Evolutionary conservation across 2,888 invertebrate species (phyloP), one percentile per base, ranked within the genome.

Genomic region (Eucera pruinosa): DNA sequence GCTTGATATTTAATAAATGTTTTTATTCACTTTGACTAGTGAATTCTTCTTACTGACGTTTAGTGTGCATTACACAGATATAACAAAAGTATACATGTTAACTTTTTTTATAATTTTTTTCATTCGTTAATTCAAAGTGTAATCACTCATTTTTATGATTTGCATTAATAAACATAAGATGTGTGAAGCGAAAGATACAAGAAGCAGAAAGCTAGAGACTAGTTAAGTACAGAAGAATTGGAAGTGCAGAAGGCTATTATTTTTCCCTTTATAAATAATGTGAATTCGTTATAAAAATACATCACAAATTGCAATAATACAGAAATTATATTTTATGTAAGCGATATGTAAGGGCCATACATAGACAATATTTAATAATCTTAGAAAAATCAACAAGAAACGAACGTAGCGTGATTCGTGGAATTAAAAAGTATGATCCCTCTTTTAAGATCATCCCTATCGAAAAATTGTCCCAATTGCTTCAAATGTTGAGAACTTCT

Each of bases 61-160:
- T 57, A 71, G 77, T 78, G 75, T 85, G 76, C 68, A 83, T 82
- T 80, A 78, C 78, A 79, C 64, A 55, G 71, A 80, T 69, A 65
- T 78, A 77, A 88, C 75, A 81, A 66, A 86, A 75, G 62, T 52
- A 58, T 54, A 54, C 61, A 52, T n/a, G 36, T 54, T 60, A 69
- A 52, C 18, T 61, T 41, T 43, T 23, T 18, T 15, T n/a, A n/a
- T n/a, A n/a, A 48, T 30, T 13, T 27, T 78, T 50, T 52, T 57
- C 57, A 66, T 13, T 33, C 7, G 30, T 39, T 25, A 71, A 18
- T 58, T 62, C 2, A 66, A 43, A 43, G 7, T 72, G 58, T 55
- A 74, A 64, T 67, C 36, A 18, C 13, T 55, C 52, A 27, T 23
- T 66, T 57, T 13, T 41, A 20, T 60, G 54, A 57, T 50, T 64